Evolutionary conservation across 1,140 invertebrate genomes (phyloP).

Genomic region (Drosophila ercepeae): DNA sequence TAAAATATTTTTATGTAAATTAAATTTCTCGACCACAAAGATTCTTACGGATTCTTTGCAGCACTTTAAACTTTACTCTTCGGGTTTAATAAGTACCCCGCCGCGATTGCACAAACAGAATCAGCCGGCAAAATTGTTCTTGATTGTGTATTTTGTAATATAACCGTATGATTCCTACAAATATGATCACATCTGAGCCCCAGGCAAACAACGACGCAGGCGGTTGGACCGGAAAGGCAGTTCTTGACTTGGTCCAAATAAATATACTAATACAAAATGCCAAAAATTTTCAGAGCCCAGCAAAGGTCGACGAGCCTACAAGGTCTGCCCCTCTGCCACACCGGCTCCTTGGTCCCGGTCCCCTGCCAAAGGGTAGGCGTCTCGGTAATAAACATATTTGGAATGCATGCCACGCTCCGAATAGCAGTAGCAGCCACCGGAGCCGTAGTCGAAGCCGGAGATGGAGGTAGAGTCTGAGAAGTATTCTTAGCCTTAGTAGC

Average conservation of each 20-base stretch:
- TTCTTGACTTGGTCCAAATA: conserved; percentile 42
- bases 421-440: conserved; percentile 15
- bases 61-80: too few species aligned
- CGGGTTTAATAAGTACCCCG: too few species aligned
- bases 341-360: conserved; percentile 4
- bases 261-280: conserved; percentile 70
- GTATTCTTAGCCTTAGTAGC: too few species aligned
- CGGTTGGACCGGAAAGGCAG: too few species aligned
- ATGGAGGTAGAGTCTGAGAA: too few species aligned
- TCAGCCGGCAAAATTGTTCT: neutral
- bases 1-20: too few species aligned
- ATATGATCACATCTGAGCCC: conserved; percentile 10
- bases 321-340: too few species aligned
- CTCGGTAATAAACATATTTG: conserved; percentile 71
- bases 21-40: too few species aligned
- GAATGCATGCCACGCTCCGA: conserved; percentile 67
- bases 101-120: too few species aligned
- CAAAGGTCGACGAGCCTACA: neutral
- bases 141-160: neutral
- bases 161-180: neutral
- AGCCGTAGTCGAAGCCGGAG: too few species aligned
- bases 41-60: too few species aligned
- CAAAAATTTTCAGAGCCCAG: conserved; percentile 21
- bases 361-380: conserved; percentile 44
- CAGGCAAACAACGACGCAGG: conserved; percentile 30